Conservation (phyloP, 2,797 vertebrate genomes). For the Chaetophractus vellerosus region DNA sequence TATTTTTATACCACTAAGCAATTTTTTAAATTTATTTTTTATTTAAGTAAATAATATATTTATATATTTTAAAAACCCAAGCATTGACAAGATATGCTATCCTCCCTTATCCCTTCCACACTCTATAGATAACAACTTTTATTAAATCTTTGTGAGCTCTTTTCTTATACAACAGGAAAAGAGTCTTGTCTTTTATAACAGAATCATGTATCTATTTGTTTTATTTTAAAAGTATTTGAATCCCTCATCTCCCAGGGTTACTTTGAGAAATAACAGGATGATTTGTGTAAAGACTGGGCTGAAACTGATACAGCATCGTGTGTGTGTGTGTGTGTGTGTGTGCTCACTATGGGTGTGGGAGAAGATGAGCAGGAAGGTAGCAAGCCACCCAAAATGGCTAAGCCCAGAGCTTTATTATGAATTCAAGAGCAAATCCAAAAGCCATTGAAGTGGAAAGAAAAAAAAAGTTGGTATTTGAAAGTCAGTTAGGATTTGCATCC, state of each 20-base stretch:
- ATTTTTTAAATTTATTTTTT: background rate
- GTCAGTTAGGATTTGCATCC: background rate
- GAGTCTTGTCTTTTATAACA: background rate
- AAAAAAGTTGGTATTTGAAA: background rate
- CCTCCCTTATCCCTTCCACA: background rate
- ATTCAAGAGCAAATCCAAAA: too few species aligned
- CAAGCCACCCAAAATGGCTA: too few species aligned
- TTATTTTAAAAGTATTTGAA: background rate
- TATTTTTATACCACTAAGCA: slow-evolving; percentile 4
- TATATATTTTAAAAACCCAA: background rate
- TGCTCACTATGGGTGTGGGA: too few species aligned
- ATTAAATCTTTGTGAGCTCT: background rate
- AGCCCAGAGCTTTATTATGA: too few species aligned
- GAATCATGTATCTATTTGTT: background rate
- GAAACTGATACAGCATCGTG: too few species aligned
- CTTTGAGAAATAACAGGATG: too few species aligned
- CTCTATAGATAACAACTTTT: background rate
- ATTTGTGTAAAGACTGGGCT: too few species aligned
- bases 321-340: too few species aligned
- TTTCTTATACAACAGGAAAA: slow-evolving; percentile 1
- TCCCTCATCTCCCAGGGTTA: too few species aligned
- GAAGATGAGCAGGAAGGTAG: too few species aligned
- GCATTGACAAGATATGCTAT: background rate
- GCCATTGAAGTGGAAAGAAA: too few species aligned
- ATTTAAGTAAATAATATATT: background rate